Conservation (phyloP, 2,888 invertebrate genomes). For the Stenoptilia bipunctidactyla region DNA sequence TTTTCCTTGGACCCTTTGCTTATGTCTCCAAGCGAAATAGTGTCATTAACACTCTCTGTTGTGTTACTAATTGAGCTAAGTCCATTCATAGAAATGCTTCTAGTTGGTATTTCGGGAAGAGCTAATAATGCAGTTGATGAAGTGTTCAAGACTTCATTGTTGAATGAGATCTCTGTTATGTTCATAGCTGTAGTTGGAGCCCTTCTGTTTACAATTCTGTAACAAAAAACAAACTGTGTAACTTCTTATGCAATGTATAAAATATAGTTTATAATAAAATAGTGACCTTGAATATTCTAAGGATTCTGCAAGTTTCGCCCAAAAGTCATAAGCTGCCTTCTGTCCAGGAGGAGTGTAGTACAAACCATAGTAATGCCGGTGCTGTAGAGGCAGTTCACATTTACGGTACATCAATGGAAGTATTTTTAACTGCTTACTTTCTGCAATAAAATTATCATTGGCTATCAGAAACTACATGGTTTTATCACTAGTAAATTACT, state of each 20-base stretch:
- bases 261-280: too few species aligned
- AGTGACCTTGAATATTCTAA: conserved; percentile 20
- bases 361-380: conserved; percentile 76
- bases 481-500: neutral
- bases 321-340: conserved; percentile 69
- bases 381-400: conserved; percentile 74
- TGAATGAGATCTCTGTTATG: neutral
- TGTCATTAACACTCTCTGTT: neutral
- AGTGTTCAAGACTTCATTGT: neutral
- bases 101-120: neutral
- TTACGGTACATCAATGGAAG: conserved; percentile 78
- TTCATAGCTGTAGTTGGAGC: neutral
- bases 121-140: neutral
- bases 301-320: conserved; percentile 74
- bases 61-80: neutral
- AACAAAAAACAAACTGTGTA: neutral
- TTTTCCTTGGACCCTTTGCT: too few species aligned
- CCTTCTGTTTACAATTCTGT: neutral
- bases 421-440: conserved; percentile 70
- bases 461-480: too few species aligned
- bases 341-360: conserved; percentile 54
- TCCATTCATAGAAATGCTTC: neutral
- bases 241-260: too few species aligned
- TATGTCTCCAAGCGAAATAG: neutral
- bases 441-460: conserved; percentile 20